Conservation (phyloP, 2,888 invertebrate genomes). For the Chymomyza fuscimana region DNA sequence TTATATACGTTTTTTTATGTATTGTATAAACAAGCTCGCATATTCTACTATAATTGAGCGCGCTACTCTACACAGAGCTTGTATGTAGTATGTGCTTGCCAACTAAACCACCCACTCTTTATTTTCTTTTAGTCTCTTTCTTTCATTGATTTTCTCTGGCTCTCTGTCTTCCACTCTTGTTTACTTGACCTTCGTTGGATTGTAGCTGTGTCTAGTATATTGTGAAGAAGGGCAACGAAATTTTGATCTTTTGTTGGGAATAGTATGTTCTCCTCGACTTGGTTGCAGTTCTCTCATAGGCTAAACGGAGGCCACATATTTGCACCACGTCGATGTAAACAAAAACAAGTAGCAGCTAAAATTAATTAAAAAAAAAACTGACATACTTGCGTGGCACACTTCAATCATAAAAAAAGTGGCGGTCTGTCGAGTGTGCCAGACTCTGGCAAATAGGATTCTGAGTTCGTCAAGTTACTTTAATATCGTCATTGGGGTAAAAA, state of each 20-base stretch:
- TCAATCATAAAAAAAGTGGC: conserved; percentile 62
- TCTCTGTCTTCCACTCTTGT: conserved; percentile 43
- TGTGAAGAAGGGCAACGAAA: conserved; percentile 45
- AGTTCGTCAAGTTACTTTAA: conserved; percentile 67
- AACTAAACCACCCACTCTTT: conserved; percentile 1
- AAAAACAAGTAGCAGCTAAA: conserved; percentile 25
- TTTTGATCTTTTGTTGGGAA: too few relatives aligned
- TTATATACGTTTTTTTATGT: conserved; percentile 11
- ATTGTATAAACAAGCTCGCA: neutral
- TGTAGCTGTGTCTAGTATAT: neutral
- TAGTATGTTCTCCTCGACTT: too few relatives aligned
- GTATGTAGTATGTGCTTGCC: conserved; percentile 34
- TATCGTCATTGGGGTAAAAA: conserved; percentile 50
- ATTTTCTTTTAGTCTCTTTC: conserved; percentile 26
- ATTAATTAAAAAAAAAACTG: conserved; percentile 17
- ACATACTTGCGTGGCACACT: conserved; percentile 57
- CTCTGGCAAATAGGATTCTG: conserved; percentile 62
- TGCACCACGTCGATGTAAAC: conserved; percentile 14
- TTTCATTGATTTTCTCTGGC: conserved; percentile 11
- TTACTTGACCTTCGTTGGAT: conserved; percentile 66
- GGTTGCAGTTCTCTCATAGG: neutral
- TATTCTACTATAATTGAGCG: conserved; percentile 13
- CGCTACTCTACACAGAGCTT: neutral
- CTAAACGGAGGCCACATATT: neutral
- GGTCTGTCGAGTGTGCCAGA: conserved; percentile 49